Evolutionary conservation across 2,888 invertebrate genomes (phyloP), one percentile per base, ranked within the genome.

Genomic region (Brenthis daphne): DNA sequence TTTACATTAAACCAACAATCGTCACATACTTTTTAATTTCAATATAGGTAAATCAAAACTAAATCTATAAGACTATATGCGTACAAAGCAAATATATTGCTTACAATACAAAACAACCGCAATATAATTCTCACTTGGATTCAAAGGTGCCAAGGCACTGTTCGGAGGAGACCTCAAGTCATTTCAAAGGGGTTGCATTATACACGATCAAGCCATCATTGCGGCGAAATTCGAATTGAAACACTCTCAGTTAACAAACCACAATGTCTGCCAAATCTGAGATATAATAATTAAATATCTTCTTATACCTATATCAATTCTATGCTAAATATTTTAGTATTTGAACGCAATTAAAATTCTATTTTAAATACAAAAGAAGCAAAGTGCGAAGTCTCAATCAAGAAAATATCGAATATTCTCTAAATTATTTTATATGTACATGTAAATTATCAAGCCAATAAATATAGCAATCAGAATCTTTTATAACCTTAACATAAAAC

Each of bases 161-260:
- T 54, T 37, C 37, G 20, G 6, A 53, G 24, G 14, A 53, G 37
- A 60, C 50, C 50, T 60, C 29, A 60, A 53, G 43, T 14, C 5
- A 37, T 37, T 63, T 13, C n/a, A 16, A 16, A 6, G 11, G 4
- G 8, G 14, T 51, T 53, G 54, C 63, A 63, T 43, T 54, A 54
- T 43, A 20, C 54, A n/a, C 54, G 53, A 63, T 53, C 37, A 14
- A 51, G 14, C 12, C 51, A 66, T 66, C 37, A 57, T 57, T 65
- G 65, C 13, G 50, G 56, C 24, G 48, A 50, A 57, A 57, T 57
- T n/a, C 48, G 16, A 48, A 51, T 57, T 29, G 16, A 13, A 50
- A 50, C 33, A 48, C 48, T 65, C 20, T 37, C 50, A 57, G 29
- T 14, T 16, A 37, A 50, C 65, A 50, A 14, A 33, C 57, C 48